Percentiles rank a stretch among this genome's conserved stretches.
Conservation (phyloP, 2,113 vertebrate genomes). For the Hippolais icterina region DNA sequence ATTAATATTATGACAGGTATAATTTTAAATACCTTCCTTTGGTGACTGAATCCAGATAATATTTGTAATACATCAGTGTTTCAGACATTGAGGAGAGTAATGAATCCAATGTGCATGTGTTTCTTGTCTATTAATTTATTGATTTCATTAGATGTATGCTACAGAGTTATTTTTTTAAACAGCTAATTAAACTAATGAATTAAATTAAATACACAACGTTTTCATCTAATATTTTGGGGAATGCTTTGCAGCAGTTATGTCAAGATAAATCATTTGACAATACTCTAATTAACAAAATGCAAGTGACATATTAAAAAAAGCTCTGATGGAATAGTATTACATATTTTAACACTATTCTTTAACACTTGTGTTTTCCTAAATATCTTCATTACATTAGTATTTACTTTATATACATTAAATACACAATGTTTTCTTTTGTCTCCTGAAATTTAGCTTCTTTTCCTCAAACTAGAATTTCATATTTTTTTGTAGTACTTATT, state of each 20-base stretch:
- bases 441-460: not conserved
- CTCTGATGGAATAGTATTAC: not conserved
- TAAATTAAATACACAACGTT: not conserved
- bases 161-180: not conserved
- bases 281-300: not conserved
- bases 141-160: not conserved
- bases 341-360: not conserved
- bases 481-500: not conserved
- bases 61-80: not conserved
- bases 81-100: not conserved
- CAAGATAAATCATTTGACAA: not conserved
- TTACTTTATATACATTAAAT: not conserved
- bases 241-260: not conserved
- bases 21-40: not conserved
- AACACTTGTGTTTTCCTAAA: not conserved
- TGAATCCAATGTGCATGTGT: not conserved
- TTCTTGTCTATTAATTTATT: not conserved
- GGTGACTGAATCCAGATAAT: not conserved
- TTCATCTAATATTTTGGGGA: not conserved
- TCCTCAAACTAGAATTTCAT: not conserved
- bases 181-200: not conserved
- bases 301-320: not conserved
- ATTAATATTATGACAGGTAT: constrained; percentile 2
- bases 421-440: not conserved
- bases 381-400: not conserved